Conservation (phyloP, 2,888 invertebrate genomes). For the Dione vanillae region DNA sequence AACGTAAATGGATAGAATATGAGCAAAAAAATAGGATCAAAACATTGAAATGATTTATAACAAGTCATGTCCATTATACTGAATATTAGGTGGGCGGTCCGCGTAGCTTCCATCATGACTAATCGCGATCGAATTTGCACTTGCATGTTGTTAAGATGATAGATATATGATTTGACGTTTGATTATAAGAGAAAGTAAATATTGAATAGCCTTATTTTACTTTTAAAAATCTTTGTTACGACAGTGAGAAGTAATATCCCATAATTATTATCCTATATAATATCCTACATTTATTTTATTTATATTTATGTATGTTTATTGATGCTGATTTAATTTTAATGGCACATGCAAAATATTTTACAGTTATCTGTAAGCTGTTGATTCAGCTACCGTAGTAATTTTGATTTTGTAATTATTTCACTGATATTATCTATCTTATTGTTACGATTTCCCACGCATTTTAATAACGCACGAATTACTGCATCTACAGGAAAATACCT, state of each 20-base stretch:
- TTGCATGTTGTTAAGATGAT: constrained; percentile 15
- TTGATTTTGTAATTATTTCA: constrained; percentile 27
- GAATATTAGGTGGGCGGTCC: constrained; percentile 52
- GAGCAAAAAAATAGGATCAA: background rate
- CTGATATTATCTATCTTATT: constrained; percentile 27
- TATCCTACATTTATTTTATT: too few species aligned
- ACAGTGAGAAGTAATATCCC: too few species aligned
- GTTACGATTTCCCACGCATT: constrained; percentile 25
- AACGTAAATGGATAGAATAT: too few species aligned
- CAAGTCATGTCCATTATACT: constrained; percentile 5
- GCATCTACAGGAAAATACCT: background rate
- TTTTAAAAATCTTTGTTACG: background rate
- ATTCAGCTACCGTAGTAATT: constrained; percentile 24
- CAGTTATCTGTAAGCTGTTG: constrained; percentile 9
- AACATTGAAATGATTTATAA: constrained; percentile 23
- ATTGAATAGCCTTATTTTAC: background rate
- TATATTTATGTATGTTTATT: too few species aligned
- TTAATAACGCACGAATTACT: constrained; percentile 26
- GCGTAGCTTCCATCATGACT: constrained; percentile 60
- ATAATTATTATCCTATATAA: too few species aligned
- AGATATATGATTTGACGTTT: constrained; percentile 32
- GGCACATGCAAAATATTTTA: constrained; percentile 3
- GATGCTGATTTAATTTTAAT: background rate
- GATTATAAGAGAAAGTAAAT: constrained; percentile 40
- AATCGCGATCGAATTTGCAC: constrained; percentile 65